Evolutionary conservation across 2,888 invertebrate species (phyloP).

Genomic region (Beris morrisii): DNA sequence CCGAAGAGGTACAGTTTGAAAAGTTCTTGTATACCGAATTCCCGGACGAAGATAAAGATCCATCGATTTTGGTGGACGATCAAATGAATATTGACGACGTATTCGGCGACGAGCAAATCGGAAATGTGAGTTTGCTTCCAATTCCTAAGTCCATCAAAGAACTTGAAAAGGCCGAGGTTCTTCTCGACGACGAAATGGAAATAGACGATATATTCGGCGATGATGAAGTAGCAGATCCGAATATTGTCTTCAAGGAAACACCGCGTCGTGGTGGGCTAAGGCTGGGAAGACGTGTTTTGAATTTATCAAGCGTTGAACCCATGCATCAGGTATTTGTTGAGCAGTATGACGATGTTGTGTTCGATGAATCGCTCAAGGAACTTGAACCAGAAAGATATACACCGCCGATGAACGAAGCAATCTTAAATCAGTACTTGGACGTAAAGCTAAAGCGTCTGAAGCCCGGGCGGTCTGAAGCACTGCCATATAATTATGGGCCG

Average conservation of each 20-base stretch:
- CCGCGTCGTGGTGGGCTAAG: slow-evolving; percentile 13
- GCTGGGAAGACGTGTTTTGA: slow-evolving; percentile 26
- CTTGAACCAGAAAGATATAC: slow-evolving; percentile 8
- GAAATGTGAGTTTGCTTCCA: neutral
- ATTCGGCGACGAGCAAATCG: slow-evolving; percentile 27
- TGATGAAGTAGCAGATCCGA: slow-evolving; percentile 18
- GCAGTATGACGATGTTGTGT: slow-evolving; percentile 22
- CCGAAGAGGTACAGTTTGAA: slow-evolving; percentile 30
- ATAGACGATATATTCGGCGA: slow-evolving; percentile 26
- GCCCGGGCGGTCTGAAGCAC: neutral
- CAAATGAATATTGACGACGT: slow-evolving; percentile 14
- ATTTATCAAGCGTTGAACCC: slow-evolving; percentile 27
- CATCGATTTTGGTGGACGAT: slow-evolving; percentile 19
- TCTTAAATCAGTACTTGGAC: slow-evolving; percentile 27
- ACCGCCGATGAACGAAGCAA: slow-evolving; percentile 23
- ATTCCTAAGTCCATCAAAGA: neutral
- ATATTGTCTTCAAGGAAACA: slow-evolving; percentile 10
- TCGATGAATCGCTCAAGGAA: slow-evolving; percentile 29
- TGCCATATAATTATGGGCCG: slow-evolving; percentile 29
- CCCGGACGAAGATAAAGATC: slow-evolving; percentile 27
- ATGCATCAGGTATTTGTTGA: slow-evolving; percentile 32
- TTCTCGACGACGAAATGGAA: slow-evolving; percentile 31
- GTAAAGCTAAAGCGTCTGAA: slow-evolving; percentile 11
- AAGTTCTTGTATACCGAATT: slow-evolving; percentile 31
- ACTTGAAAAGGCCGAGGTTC: slow-evolving; percentile 28